Evolutionary conservation across 2,888 invertebrate genomes (phyloP), one percentile per base, ranked within the genome.

Genomic region (Rotaria socialis): DNA sequence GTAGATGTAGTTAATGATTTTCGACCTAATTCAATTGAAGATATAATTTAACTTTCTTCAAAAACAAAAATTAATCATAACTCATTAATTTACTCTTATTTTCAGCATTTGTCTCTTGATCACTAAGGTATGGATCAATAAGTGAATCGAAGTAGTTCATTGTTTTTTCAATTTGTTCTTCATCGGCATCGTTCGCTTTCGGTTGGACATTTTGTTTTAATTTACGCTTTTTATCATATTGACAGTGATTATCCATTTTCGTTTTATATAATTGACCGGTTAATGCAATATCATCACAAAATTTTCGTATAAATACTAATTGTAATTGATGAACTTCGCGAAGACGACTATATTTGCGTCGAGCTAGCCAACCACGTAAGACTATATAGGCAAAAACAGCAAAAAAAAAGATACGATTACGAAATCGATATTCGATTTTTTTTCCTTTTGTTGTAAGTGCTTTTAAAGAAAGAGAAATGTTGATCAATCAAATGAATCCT

Each of bases 321-420:
- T 67, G 67, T 67, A 67, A 67, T 35, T 67, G 67, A 67, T 67
- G 67, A 67, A 67, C 35, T 67, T 67, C 67, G 35, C 67, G 67
- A 35, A 67, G 67, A 16, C 67, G 67, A 27, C 27, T 16, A 67
- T 35, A 67, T 27, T 67, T 67, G 35, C 67, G 67, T 67, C 67
- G 67, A 67, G 67, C 67, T 67, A 67, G 35, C 67, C 67, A 67
- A 67, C 67, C 67, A 67, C 67, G 67, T 67, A 67, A 67, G 27
- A 67, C 67, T 67, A 67, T 56, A 22, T 56, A 56, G 60, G 27
- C 11, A 50, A 14, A 1, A 50, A 50, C 10, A 50, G 14, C 10
- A 50, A 50, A 50, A 50, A 50, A 50, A 50, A 27, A 60, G 67
- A 67, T 67, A 67, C 35, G 67, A 67, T 67, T 67, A 67, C 67